Evolutionary conservation across 2,888 invertebrate genomes (phyloP).

Genomic region (Noctua janthe): DNA sequence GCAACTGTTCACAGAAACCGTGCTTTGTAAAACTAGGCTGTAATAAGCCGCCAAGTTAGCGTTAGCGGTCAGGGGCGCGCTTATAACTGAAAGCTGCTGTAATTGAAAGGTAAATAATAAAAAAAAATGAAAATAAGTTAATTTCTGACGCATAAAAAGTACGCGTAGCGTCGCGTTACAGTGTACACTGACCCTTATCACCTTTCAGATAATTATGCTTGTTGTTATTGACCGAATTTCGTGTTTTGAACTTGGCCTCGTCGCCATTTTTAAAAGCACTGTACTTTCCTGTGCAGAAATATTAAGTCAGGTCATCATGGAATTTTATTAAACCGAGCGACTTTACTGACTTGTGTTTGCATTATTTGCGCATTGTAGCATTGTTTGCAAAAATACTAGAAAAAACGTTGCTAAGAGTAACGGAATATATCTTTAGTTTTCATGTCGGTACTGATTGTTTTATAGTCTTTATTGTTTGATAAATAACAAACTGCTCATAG

Average conservation of each 20-base stretch:
- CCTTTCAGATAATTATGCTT: conserved; percentile 36
- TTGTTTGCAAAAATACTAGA: no score
- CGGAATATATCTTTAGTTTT: background rate
- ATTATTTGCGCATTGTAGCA: background rate
- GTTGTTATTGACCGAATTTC: conserved; percentile 74
- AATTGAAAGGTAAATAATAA: background rate
- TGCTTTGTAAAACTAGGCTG: background rate
- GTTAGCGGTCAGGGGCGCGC: no score
- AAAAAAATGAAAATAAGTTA: background rate
- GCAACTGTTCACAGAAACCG: background rate
- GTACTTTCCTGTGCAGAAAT: conserved; percentile 47
- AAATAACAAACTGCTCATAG: background rate
- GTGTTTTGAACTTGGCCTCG: conserved; percentile 69
- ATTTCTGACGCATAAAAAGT: background rate
- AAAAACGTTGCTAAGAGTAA: background rate
- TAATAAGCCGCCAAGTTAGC: no score
- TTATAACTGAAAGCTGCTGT: background rate
- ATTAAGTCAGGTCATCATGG: background rate
- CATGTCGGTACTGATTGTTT: background rate
- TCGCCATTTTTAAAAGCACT: conserved; percentile 29
- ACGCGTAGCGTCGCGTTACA: background rate
- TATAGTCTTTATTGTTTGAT: background rate
- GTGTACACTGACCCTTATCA: conserved; percentile 15
- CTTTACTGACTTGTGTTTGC: background rate
- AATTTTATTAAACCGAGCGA: background rate